Base-by-base conservation (phyloP, 1,140 invertebrate genomes). In the Neomicropteryx cornuta region DNA sequence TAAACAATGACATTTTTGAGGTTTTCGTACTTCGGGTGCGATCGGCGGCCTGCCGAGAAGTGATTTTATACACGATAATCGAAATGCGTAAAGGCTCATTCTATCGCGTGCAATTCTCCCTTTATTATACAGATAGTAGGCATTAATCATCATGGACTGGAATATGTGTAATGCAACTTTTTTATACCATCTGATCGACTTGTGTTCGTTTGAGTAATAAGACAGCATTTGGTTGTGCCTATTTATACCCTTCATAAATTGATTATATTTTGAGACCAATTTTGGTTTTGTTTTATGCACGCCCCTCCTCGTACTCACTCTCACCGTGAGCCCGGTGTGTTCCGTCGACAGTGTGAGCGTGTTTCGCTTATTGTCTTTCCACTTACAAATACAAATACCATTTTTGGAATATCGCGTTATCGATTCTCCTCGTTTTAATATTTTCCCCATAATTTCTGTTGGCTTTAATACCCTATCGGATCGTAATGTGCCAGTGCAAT, bases 381-480 rank as follows among this genome's bases (percentile, higher is more conserved):
- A 60, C 45, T 51, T 54, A 24, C 42, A 47, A n/a, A 53, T 30
- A 39, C 48, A 39, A 6, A 55, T 40, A 33, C 49, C 44, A n/a
- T n/a, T n/a, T 16, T 48, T 33, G 10, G 28, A 20, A 35, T 31
- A 52, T n/a, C 28, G 40, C 16, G 47, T 54, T 30, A 48, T 42
- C 41, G 49, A 47, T 48, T 60, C 50, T 17, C 48, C 51, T 48
- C 44, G 48, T 41, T 52, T 53, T 36, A 56, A 34, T 39, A 45
- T 50, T 33, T 47, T 49, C 13, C 34, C 18, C 31, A 40, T 35
- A 6, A 56, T 33, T 20, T 48, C 49, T 17, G 17, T 11, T 38
- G 53, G 55, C 45, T 50, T 54, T 24, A 43, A 33, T 43, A 43
- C 45, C 5, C 43, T n/a, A 6, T 46, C 46, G 31, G 38, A 41